Conservation (phyloP, 1,140 invertebrate species). For the Solenopsis fugax region DNA sequence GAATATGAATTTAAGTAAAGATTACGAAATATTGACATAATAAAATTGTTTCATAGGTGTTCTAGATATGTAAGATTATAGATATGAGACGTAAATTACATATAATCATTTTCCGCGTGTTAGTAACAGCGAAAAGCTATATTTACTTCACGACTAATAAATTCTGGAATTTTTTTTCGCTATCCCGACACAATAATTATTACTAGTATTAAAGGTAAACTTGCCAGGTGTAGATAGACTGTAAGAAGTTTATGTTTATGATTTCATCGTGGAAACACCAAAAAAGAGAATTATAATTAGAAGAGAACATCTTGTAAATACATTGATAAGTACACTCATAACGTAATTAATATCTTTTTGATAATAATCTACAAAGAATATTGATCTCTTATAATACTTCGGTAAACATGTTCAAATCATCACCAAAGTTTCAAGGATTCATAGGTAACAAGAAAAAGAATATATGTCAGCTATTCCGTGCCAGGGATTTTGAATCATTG, state of each 20-base stretch:
- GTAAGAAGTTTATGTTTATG: background rate
- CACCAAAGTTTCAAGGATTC: background rate
- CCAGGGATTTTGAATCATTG: background rate
- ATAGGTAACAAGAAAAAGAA: background rate
- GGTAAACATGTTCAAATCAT: background rate
- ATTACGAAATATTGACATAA: background rate
- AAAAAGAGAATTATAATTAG: background rate
- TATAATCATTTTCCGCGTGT: background rate
- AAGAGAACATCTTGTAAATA: background rate
- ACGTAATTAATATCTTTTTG: background rate
- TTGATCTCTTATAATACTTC: background rate
- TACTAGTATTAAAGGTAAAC: background rate
- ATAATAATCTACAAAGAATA: background rate
- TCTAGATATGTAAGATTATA: background rate
- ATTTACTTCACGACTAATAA: background rate
- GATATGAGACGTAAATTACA: conserved; percentile 28
- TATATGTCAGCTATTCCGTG: background rate
- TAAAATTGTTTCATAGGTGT: background rate
- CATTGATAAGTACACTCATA: background rate
- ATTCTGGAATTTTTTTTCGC: background rate
- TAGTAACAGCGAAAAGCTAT: background rate
- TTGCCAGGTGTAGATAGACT: background rate
- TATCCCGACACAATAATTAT: background rate
- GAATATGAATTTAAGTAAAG: background rate
- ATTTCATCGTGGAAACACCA: background rate